These are phyloP conservation scores for Felis catus DNA, from an alignment of 2,113 vertebrate species.

Conservation along the genomic window DNA sequence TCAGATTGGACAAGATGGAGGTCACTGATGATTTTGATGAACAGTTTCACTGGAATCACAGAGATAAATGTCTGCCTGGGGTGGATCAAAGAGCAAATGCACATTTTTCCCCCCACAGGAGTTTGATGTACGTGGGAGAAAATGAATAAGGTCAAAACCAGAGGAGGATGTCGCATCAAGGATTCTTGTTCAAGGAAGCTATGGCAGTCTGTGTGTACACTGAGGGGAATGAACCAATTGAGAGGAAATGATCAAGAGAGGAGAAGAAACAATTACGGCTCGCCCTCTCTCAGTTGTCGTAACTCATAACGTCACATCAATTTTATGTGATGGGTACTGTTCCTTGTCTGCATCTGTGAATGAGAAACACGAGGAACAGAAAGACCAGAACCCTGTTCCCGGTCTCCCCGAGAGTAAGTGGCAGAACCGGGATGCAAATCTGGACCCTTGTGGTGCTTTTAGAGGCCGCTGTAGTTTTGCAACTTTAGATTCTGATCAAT, in stretches of 20 bases:
- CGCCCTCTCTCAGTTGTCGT: background rate
- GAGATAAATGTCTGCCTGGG: background rate
- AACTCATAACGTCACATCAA: background rate
- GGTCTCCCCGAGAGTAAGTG: background rate
- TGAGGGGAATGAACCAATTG: background rate
- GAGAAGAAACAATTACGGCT: background rate
- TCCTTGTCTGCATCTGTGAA: background rate
- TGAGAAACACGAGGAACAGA: background rate
- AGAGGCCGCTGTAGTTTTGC: background rate
- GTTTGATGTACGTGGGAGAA: background rate
- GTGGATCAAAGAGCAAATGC: background rate
- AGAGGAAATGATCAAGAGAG: background rate
- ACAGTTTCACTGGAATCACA: background rate
- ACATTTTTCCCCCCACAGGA: background rate
- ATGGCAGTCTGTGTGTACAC: fast-evolving
- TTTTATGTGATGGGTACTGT: background rate
- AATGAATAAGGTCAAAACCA: background rate
- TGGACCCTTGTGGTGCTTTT: background rate
- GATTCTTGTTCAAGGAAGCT: background rate
- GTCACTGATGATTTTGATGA: background rate
- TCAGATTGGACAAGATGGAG: background rate
- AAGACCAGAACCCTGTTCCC: background rate
- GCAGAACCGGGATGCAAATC: background rate
- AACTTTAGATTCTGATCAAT: background rate
- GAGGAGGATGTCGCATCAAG: background rate